Evolutionary conservation across 2,797 vertebrate species (phyloP), one percentile per base, ranked within the genome.

Genomic region (Sebastiscus tertius): DNA sequence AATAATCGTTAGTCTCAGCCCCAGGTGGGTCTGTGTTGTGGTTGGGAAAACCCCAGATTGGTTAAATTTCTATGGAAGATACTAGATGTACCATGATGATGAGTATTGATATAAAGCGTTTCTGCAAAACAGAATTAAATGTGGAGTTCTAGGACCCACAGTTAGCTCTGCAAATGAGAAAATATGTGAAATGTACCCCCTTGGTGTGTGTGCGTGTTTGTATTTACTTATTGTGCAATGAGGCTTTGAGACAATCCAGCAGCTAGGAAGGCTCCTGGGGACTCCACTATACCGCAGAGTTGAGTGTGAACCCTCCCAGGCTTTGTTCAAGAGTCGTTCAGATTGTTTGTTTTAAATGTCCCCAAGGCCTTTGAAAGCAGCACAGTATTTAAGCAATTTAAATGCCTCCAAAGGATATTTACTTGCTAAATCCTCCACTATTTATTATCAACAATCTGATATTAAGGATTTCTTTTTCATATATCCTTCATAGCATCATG

Each of bases 321-420:
- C 72, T 81, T 90, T 86, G 82, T 90, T 84, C 20, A 74, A 83
- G 61, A 83, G 71, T 74, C 54, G 56, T 80, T 87, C 27, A 63
- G 81, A 76, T 76, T 82, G 85, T 88, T 84, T 83, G 77, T 87
- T 89, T 86, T 65, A 79, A 87, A 85, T 60, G 61, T 82, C 72
- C 84, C 80, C n/a, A 29, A 75, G 81, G 79, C 69, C 54, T 80
- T 75, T 77, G 22, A 76, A 46, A 71, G 75, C 62, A 55, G 74
- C 11, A 52, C 46, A 80, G 61, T 73, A 31, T 83, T 76, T 39
- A 39, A 73, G 46, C 69, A 68, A 70, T 82, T 71, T 54, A 68
- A 85, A 87, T 72, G 20, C 68, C 59, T 77, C 56, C 24, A 60
- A 77, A 72, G 77, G 11, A 79, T 79, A 67, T 86, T 80, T 58